phyloP scores from a whole-genome alignment of 2,797 vertebrate species.

The Euthynnus affinis region DNA sequence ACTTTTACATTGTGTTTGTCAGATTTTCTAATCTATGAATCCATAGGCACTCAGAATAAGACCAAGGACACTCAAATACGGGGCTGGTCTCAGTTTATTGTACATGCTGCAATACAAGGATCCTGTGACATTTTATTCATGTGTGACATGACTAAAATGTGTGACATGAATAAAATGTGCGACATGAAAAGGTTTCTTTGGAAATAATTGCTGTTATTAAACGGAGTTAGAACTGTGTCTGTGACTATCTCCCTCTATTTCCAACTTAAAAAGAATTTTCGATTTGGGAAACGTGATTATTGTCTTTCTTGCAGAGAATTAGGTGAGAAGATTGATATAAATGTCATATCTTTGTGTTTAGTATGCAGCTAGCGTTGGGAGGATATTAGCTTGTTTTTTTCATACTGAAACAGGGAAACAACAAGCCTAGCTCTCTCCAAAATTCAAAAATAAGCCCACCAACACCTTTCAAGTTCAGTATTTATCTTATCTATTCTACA shows the following conservation, averaged over 20 bases:
- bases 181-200: too few relatives aligned
- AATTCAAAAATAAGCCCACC: too few relatives aligned
- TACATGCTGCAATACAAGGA: background rate
- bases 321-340: background rate
- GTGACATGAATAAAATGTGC: too few relatives aligned
- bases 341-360: background rate
- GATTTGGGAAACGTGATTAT: too few relatives aligned
- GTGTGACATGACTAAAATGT: background rate
- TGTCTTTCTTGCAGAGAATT: background rate
- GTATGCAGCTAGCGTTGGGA: background rate
- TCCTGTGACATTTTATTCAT: background rate
- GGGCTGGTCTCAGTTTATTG: background rate
- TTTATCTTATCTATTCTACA: too few relatives aligned
- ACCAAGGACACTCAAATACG: background rate
- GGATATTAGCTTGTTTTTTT: background rate
- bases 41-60: background rate
- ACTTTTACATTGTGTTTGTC: background rate
- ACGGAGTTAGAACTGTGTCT: too few relatives aligned
- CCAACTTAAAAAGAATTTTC: background rate
- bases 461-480: too few relatives aligned
- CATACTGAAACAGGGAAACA: background rate
- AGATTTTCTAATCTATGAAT: slow-evolving; percentile 1
- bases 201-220: too few relatives aligned
- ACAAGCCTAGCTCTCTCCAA: background rate
- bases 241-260: background rate